Evolutionary conservation across 2,888 invertebrate genomes (phyloP).

Genomic region (Hirtodrosophila cameraria): DNA sequence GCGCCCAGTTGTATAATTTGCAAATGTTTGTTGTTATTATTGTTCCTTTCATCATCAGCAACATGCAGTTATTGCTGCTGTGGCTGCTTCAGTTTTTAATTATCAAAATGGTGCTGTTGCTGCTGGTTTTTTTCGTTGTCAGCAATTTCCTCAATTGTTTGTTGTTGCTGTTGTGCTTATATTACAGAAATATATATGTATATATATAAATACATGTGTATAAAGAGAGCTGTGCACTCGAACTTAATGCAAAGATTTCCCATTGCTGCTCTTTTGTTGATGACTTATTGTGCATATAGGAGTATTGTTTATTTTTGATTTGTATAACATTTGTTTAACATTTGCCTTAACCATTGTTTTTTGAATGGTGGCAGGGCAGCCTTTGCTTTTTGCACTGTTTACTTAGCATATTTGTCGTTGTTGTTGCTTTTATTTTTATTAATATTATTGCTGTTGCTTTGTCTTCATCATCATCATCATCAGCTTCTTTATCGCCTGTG

Average conservation of each 20-base stretch:
- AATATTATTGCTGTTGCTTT: slow-evolving; percentile 10
- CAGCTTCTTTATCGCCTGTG: slow-evolving; percentile 16
- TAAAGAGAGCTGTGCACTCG: slow-evolving; percentile 5
- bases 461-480: slow-evolving; percentile 28
- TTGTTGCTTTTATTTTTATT: slow-evolving; percentile 13
- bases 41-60: slow-evolving; percentile 24
- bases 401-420: slow-evolving; percentile 44
- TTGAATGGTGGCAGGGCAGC: too few relatives aligned
- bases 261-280: slow-evolving; percentile 13
- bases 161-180: slow-evolving; percentile 41
- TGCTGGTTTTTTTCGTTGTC: slow-evolving; percentile 46
- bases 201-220: background rate
- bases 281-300: slow-evolving; percentile 32
- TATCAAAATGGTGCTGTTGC: slow-evolving; percentile 45
- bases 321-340: slow-evolving; percentile 65
- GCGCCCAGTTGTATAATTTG: slow-evolving; percentile 76
- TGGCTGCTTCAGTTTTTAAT: slow-evolving; percentile 52
- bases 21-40: slow-evolving; percentile 72
- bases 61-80: slow-evolving; percentile 11
- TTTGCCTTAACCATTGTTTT: slow-evolving; percentile 36
- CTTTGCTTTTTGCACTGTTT: slow-evolving; percentile 36
- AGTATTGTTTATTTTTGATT: slow-evolving; percentile 67
- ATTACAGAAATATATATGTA: slow-evolving; percentile 22
- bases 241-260: slow-evolving; percentile 4
- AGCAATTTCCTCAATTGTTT: slow-evolving; percentile 60